Evolutionary conservation across 2,888 invertebrate species (phyloP), one percentile per base, ranked within the genome.

Genomic region (Microplitis manilae): DNA sequence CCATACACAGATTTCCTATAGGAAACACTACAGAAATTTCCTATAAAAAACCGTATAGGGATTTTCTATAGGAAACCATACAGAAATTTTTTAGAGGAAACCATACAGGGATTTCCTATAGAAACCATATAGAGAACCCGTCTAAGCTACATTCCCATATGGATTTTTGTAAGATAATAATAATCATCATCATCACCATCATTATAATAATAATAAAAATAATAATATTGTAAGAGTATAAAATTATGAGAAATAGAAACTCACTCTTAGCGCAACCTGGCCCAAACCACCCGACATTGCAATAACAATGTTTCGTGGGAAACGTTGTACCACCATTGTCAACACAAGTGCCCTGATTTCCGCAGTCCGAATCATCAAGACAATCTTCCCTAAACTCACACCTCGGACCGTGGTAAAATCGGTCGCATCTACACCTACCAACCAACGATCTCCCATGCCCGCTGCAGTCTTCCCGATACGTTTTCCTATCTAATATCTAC

Each of bases 321-420:
- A 95, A 92, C 39, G 95, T 94, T 0, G 96, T 96, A 2, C 96
- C 94, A 79, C 94, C 93, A 17, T 95, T 91, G 86, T 96, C 95
- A 17, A 97, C 91, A 88, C 98, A 98, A 85, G 94, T 94, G 70
- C 98, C 98, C 76, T 95, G 93, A 77, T 93, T 92, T 0, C 96
- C 96, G 87, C 98, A 98, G 88, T 98, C 97, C 9, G 92, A 92
- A 88, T 97, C 94, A 71, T 93, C 94, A 7, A 93, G 91, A 87
- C 98, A 98, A 87, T 98, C 98, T 87, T 98, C 97, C 79, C 93
- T 92, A 90, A 95, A 97, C 91, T 98, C 97, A 87, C 98, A 98
- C 40, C 94, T 92, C 0, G 94, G 87, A 0, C 98, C 98, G 81
- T 94, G 94, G 90, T 94, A 96, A 84, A 96, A 92, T 85, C 95